Base-by-base conservation (phyloP, 2,797 vertebrate species). In the Limnodromus scolopaceus region DNA sequence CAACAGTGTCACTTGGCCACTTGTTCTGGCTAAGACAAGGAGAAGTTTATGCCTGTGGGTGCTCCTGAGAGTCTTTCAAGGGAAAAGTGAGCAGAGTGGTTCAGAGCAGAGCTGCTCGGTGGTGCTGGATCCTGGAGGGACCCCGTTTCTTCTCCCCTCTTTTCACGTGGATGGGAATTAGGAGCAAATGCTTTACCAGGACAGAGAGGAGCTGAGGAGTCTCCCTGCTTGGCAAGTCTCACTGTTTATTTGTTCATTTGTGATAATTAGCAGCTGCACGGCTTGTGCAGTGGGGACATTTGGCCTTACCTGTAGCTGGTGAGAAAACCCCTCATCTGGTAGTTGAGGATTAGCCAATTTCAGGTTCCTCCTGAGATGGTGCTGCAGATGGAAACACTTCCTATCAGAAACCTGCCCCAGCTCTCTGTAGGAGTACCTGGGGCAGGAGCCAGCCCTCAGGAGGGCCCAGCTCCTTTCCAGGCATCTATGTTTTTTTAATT, bases 1-100 rank as follows among this genome's bases (percentile, higher is more conserved):
- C 96, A 94, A 96, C 96, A 95, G 95, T 96, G 94, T 92, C 61
- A 78, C 96, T 98, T 97, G 96, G 97, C 97, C 98, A 97, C 97
- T 98, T 98, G 91, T 92, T 91, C 95, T 96, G 95, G 96, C 92
- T 95, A 92, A 92, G 89, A 81, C 80, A 77, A 75, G 91, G 93
- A 97, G 89, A 93, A 96, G 95, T 94, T 96, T 95, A 79, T 89
- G 93, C 71, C 90, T 93, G 46, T 84, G 84, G 7, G 1, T 86
- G 93, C 92, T 95, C 95, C 65, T 3, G 46, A 84, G 87, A 95
- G 91, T 65, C 91, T 94, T 94, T 61, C 6, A 1, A 91, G 86
- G 90, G 86, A 80, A 91, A 93, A 93, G 71, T 55, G 86, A 92
- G 88, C 94, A 94, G 83, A 82, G 80, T 91, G 66, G 70, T 95